Percentiles rank a stretch among this genome's conserved stretches.
These are phyloP conservation scores for Bubo scandiacus DNA, from an alignment of 2,113 vertebrate species.

Conservation along the genomic window DNA sequence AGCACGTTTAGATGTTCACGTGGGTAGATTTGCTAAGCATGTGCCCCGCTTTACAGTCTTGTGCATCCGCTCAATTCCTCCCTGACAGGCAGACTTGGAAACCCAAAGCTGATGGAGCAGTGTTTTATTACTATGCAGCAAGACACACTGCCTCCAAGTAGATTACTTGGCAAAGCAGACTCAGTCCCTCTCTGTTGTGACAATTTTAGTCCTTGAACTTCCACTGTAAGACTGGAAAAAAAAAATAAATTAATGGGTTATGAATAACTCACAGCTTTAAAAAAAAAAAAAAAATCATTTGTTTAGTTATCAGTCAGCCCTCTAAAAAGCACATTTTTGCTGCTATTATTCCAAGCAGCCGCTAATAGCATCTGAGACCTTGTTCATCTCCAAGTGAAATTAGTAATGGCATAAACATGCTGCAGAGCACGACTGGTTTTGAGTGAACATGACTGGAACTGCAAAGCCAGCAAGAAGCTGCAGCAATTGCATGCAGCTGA, in stretches of 20 bases:
- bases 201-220: constrained; percentile 25
- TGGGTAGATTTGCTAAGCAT: not conserved
- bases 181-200: not conserved
- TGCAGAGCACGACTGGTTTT: not conserved
- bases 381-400: constrained; percentile 3
- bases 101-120: not conserved
- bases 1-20: not conserved
- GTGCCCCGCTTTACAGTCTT: not conserved
- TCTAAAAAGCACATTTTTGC: constrained; percentile 1
- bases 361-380: constrained; percentile 32
- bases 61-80: not conserved
- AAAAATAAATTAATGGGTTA: not conserved
- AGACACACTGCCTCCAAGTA: not conserved
- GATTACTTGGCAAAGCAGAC: not conserved
- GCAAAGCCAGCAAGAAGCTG: constrained; percentile 29
- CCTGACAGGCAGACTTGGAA: not conserved
- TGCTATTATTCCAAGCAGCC: constrained; percentile 23
- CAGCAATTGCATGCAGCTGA: not conserved
- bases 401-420: constrained; percentile 21
- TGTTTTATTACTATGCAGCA: not conserved
- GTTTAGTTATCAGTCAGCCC: constrained; percentile 2
- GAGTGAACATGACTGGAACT: not conserved
- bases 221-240: not conserved
- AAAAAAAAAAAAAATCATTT: not conserved
- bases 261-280: not conserved